Evolutionary conservation across 2,113 vertebrate genomes (phyloP).

Genomic region (Tursiops truncatus): DNA sequence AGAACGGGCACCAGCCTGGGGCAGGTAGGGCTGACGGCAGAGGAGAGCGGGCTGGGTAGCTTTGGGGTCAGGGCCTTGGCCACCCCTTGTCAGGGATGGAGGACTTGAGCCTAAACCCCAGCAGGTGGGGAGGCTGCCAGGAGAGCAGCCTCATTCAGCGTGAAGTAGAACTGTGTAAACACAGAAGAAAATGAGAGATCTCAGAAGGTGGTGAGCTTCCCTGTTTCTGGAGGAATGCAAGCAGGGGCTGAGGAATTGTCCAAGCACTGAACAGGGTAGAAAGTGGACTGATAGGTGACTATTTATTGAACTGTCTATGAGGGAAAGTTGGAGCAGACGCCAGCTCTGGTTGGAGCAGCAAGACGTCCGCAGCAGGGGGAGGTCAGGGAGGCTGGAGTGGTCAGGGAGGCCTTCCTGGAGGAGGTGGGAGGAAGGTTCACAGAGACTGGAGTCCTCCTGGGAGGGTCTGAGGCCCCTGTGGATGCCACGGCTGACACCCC

Average conservation of each 20-base stretch:
- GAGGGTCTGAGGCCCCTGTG: not conserved
- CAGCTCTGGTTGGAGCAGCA: not conserved
- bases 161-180: not conserved
- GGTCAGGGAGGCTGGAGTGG: not conserved
- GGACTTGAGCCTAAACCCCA: not conserved
- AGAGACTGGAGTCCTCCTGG: not conserved
- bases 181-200: not conserved
- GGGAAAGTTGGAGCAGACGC: not conserved
- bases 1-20: conserved; percentile 83
- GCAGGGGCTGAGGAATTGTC: not conserved
- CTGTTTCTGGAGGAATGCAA: not conserved
- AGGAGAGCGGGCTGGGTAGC: not conserved
- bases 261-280: not conserved
- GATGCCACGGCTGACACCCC: not conserved
- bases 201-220: not conserved
- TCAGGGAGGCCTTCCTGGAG: not conserved
- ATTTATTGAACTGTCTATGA: not conserved
- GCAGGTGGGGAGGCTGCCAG: not conserved
- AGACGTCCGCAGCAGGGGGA: not conserved
- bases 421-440: not conserved
- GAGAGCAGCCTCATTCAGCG: not conserved
- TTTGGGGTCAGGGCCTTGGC: not conserved
- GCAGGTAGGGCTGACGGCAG: conserved; percentile 71
- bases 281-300: not conserved
- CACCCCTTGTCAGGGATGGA: not conserved